Base-by-base conservation (phyloP, 1,140 invertebrate species). In the Oppia nitens region DNA sequence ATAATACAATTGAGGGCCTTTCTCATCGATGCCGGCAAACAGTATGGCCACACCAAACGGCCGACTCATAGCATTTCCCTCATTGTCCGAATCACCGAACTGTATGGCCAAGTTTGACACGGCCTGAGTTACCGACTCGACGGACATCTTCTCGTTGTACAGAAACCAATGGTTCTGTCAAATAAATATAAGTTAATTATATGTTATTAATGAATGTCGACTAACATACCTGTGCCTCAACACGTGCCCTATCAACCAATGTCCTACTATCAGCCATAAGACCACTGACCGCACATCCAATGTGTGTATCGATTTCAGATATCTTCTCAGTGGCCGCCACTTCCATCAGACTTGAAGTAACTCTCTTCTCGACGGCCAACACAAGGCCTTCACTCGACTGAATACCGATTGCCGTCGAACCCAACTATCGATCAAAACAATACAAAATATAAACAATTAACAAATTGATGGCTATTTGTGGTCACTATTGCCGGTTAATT, bases 321-420 rank as follows among this genome's bases (percentile, higher is more conserved):
- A 98, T 95, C 76, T 98, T 98, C 73, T 98, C 93, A 64, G 98
- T 91, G 24, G 91, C 91, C 32, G 85, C 85, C 12, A 90, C 83
- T 65, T 95, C 92, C 86, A 99, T 97, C 24, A 99, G 72, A 0
- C 89, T 78, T 1, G 94, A 98, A 14, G 93, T 97, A 28, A 97
- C 94, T 63, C 95, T 80, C 71, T 98, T 98, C 68, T 99, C 96
- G 2, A 97, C 95, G 23, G 93, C 95, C 62, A 99, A 73, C 28
- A 99, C 86, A 51, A 98, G 88, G 24, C 78, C 95, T 75, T 98
- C 92, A 1, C 78, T 77, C 2, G 94, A 97, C 63, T 87, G 85
- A 63, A 99, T 98, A 23, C 94, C 96, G 71, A 99, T 98, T 12
- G 92, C 94, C 32, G 96, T 99, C 11, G 94, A 97, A 1, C 96